Evolutionary conservation across 2,888 invertebrate genomes (phyloP).

Genomic region (Venusia cambrica): DNA sequence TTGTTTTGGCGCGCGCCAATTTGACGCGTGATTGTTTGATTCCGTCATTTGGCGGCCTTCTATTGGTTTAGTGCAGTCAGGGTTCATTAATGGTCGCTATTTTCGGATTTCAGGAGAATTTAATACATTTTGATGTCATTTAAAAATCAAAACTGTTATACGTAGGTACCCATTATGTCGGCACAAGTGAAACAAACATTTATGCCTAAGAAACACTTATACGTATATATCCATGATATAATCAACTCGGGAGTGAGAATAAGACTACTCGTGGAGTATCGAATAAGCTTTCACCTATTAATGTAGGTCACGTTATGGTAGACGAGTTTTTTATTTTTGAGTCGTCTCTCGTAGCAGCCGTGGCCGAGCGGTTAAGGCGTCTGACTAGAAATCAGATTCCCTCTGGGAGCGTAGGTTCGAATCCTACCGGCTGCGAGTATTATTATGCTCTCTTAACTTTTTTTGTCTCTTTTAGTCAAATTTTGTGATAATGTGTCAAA

Average conservation of each 20-base stretch:
- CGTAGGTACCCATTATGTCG: too few relatives aligned
- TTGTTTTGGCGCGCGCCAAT: slow-evolving; percentile 27
- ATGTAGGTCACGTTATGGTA: too few relatives aligned
- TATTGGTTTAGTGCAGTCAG: slow-evolving; percentile 20
- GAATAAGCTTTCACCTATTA: too few relatives aligned
- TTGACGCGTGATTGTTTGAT: slow-evolving; percentile 27
- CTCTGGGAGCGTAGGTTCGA: slow-evolving; percentile 94
- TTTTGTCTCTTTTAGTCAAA: too few relatives aligned
- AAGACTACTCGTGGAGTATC: too few relatives aligned
- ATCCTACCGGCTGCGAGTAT: slow-evolving; percentile 89
- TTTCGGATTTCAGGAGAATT: slow-evolving; percentile 12
- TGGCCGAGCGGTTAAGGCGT: slow-evolving; percentile 94
- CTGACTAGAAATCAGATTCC: slow-evolving; percentile 94
- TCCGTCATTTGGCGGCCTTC: slow-evolving; percentile 18
- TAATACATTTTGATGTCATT: too few relatives aligned
- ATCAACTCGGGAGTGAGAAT: too few relatives aligned
- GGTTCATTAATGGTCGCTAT: slow-evolving; percentile 15
- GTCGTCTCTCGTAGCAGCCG: slow-evolving; percentile 76
- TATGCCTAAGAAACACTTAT: too few relatives aligned
- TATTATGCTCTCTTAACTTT: slow-evolving; percentile 29
- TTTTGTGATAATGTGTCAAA: too few relatives aligned
- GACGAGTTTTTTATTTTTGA: slow-evolving; percentile 1
- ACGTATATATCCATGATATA: too few relatives aligned
- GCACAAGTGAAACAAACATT: too few relatives aligned
- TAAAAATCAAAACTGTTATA: too few relatives aligned